phyloP scores from a whole-genome alignment of 2,113 vertebrate genomes.

The Propithecus coquereli region DNA sequence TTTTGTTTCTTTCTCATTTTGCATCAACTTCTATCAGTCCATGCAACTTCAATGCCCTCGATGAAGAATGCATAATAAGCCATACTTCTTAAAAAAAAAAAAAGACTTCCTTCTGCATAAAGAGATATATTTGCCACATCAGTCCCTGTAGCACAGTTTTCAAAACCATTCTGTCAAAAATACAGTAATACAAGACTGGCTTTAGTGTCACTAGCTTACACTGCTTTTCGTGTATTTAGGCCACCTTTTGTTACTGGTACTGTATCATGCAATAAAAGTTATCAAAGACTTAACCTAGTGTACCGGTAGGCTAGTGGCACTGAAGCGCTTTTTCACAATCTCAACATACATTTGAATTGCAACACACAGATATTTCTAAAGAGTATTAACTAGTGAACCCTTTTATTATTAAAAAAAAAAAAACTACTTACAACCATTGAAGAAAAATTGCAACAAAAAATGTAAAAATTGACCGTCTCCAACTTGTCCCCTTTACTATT shows the following conservation, averaged over 20 bases:
- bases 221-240: constrained; percentile 81
- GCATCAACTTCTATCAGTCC: constrained; percentile 94
- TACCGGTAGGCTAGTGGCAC: constrained; percentile 84
- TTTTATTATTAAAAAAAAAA: constrained; percentile 86
- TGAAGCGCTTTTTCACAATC: constrained; percentile 88
- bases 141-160: constrained; percentile 92
- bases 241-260: constrained; percentile 79
- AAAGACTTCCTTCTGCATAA: constrained; percentile 88
- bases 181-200: constrained; percentile 92
- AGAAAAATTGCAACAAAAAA: constrained; percentile 88
- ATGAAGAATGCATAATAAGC: constrained; percentile 91
- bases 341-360: constrained; percentile 90
- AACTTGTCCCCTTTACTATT: constrained; percentile 88
- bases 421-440: constrained; percentile 89
- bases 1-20: constrained; percentile 88
- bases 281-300: constrained; percentile 79
- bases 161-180: constrained; percentile 90
- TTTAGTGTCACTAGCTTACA: constrained; percentile 92
- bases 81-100: constrained; percentile 85
- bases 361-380: constrained; percentile 91
- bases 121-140: constrained; percentile 89
- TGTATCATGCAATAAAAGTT: constrained; percentile 77
- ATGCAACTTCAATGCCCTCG: constrained; percentile 95
- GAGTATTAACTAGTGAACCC: constrained; percentile 90
- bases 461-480: constrained; percentile 90